Evolutionary conservation across 2,113 vertebrate genomes (phyloP).

Genomic region (Eupsittula cactorum): DNA sequence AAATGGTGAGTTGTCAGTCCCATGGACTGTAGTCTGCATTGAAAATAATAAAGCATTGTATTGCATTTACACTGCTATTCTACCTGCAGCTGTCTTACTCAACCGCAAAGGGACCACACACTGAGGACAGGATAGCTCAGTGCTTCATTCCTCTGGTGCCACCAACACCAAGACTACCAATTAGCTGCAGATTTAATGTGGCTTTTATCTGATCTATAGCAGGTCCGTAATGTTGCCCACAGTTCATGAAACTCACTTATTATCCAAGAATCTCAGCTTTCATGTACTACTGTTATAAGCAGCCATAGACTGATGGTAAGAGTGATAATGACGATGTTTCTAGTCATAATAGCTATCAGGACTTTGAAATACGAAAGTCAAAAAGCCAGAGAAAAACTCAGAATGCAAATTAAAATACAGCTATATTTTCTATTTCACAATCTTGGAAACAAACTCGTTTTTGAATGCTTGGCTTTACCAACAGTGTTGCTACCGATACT

Average conservation of each 20-base stretch:
- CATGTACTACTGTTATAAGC: neutral
- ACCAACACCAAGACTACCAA: neutral
- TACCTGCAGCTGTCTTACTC: neutral
- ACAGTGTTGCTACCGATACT: neutral
- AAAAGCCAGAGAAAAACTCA: neutral
- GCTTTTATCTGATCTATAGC: conserved; percentile 21
- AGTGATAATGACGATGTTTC: neutral
- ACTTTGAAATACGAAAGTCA: neutral
- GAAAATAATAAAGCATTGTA: neutral
- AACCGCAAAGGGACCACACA: neutral
- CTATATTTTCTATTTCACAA: neutral
- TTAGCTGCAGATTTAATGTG: neutral
- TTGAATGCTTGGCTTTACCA: neutral
- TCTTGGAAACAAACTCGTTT: neutral
- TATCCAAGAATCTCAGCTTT: conserved; percentile 35
- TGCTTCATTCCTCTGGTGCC: neutral
- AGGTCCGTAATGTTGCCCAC: neutral
- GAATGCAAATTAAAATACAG: neutral
- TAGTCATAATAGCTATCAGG: neutral
- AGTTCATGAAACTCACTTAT: neutral
- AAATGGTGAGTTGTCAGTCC: neutral
- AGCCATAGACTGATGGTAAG: neutral
- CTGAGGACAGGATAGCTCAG: neutral
- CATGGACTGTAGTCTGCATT: neutral
- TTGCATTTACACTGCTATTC: neutral